Conservation (phyloP, 1,140 invertebrate genomes). For the Magallana angulata region DNA sequence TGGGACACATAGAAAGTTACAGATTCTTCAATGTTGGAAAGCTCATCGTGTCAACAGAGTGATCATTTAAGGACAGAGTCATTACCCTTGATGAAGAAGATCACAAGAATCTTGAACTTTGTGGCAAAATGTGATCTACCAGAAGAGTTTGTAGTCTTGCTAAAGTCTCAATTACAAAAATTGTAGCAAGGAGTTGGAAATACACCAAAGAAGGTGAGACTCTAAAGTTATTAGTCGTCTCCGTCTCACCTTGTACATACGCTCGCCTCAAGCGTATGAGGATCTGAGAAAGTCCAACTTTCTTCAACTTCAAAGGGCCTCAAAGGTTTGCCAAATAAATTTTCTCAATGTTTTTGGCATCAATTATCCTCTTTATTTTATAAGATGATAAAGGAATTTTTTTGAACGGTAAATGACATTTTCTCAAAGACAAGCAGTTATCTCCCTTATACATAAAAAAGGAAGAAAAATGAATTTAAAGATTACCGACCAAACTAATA, state of each 20-base stretch:
- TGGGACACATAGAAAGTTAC: neutral
- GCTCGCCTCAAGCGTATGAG: slow-evolving; percentile 30
- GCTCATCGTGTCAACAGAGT: too few relatives aligned
- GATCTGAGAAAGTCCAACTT: slow-evolving; percentile 44
- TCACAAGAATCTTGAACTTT: neutral
- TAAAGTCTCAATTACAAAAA: slow-evolving; percentile 42
- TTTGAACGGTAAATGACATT: too few relatives aligned
- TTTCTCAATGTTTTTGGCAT: too few relatives aligned
- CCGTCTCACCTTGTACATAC: slow-evolving; percentile 33
- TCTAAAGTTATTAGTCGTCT: slow-evolving; percentile 48
- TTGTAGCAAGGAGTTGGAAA: slow-evolving; percentile 33
- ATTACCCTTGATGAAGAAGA: slow-evolving; percentile 1
- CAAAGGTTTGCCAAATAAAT: too few relatives aligned
- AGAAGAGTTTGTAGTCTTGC: slow-evolving; percentile 32
- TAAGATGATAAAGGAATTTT: too few relatives aligned
- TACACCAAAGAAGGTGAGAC: slow-evolving; percentile 33
- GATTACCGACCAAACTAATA: too few relatives aligned
- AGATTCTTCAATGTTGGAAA: neutral
- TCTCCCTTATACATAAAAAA: too few relatives aligned
- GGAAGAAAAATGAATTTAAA: too few relatives aligned
- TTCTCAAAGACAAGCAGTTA: too few relatives aligned
- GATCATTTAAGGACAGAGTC: neutral
- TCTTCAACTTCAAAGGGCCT: neutral
- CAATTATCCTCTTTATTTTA: too few relatives aligned
- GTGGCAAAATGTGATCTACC: neutral